These are phyloP conservation scores for Xenopus borealis DNA, from an alignment of 2,113 vertebrate species.

Conservation along the genomic window DNA sequence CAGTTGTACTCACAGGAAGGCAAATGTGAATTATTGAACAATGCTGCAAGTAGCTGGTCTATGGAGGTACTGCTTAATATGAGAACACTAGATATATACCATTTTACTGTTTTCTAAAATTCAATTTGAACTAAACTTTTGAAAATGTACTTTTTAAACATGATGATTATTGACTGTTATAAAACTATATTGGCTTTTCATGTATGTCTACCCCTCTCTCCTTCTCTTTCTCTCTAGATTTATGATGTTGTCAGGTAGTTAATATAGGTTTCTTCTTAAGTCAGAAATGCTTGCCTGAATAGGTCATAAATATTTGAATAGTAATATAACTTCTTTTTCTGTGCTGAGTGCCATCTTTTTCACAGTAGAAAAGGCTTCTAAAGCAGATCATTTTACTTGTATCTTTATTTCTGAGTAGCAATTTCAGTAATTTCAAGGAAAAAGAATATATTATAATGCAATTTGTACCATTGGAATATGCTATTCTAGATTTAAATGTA, in stretches of 20 bases:
- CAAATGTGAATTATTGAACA: slow-evolving; percentile 41
- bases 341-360: not conserved
- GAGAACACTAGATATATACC: slow-evolving; percentile 12
- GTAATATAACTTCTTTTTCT: not conserved
- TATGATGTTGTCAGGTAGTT: slow-evolving; percentile 7
- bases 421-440: too few relatives aligned
- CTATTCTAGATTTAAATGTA: too few relatives aligned
- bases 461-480: too few relatives aligned
- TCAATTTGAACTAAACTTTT: not conserved
- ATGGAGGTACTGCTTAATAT: slow-evolving; percentile 22
- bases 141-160: slow-evolving; percentile 8
- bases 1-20: slow-evolving; percentile 25
- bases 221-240: not conserved
- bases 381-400: too few relatives aligned
- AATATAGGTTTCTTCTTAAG: not conserved
- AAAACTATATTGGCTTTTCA: slow-evolving; percentile 8
- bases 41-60: slow-evolving; percentile 15
- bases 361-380: too few relatives aligned
- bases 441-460: too few relatives aligned
- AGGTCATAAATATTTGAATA: slow-evolving; percentile 26
- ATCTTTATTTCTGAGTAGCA: too few relatives aligned
- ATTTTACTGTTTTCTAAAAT: slow-evolving; percentile 22
- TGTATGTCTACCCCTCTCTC: too few relatives aligned
- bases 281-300: slow-evolving; percentile 3
- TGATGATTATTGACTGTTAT: slow-evolving; percentile 26